Evolutionary conservation across 2,888 invertebrate genomes (phyloP).

Genomic region (Scaptomyza caliginosa): DNA sequence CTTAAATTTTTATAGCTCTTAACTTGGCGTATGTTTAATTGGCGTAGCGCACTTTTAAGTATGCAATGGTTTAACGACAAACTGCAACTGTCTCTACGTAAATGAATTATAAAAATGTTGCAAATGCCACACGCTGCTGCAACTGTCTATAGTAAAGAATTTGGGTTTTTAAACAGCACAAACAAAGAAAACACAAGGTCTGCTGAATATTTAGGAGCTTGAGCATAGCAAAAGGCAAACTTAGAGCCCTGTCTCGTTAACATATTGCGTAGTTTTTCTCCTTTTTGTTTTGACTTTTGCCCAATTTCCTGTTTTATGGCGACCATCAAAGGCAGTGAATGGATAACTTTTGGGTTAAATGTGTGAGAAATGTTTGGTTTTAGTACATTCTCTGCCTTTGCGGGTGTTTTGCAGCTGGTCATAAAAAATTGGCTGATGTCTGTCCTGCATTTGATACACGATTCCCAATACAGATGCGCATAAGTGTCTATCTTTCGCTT

Average conservation of each 20-base stretch:
- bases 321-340: conserved; percentile 69
- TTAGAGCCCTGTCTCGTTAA: conserved; percentile 36
- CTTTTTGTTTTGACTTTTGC: conserved; percentile 23
- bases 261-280: conserved; percentile 60
- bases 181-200: conserved; percentile 1
- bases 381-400: conserved; percentile 1
- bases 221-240: not conserved
- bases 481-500: conserved; percentile 33
- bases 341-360: conserved; percentile 13
- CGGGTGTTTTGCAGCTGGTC: conserved; percentile 29
- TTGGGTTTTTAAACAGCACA: conserved; percentile 13
- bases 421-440: conserved; percentile 66
- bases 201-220: conserved; percentile 45
- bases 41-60: conserved; percentile 27
- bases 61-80: conserved; percentile 30
- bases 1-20: conserved; percentile 27
- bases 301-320: conserved; percentile 21
- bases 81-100: conserved; percentile 11
- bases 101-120: conserved; percentile 75
- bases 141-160: conserved; percentile 19
- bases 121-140: conserved; percentile 51
- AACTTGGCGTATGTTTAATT: conserved; percentile 41
- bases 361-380: conserved; percentile 15
- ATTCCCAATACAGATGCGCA: conserved; percentile 37
- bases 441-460: conserved; percentile 14